These are phyloP conservation scores for Ericerus pela DNA, from an alignment of 1,140 invertebrate genomes.

Conservation along the genomic window DNA sequence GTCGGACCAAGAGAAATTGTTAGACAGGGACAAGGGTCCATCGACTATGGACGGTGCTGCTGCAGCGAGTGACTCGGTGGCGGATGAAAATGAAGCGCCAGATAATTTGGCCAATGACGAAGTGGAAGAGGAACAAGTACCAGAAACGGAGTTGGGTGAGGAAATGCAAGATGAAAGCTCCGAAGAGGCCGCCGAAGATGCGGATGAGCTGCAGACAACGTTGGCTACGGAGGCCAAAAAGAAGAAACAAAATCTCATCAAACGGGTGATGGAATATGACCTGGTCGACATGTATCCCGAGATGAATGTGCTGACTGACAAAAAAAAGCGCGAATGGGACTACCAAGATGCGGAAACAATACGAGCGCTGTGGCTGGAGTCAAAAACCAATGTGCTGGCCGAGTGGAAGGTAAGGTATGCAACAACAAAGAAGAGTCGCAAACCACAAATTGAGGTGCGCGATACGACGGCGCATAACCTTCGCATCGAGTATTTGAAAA, in stretches of 20 bases:
- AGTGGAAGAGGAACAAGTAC: no score
- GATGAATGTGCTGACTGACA: not conserved
- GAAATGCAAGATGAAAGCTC: not conserved
- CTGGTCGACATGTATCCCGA: not conserved
- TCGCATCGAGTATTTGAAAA: not conserved
- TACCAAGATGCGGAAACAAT: constrained; percentile 2
- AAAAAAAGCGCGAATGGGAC: constrained; percentile 1
- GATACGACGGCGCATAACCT: not conserved
- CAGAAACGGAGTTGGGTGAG: no score
- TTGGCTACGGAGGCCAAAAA: not conserved
- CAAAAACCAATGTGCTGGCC: not conserved
- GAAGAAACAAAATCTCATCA: not conserved
- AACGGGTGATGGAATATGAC: not conserved
- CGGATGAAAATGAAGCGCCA: no score
- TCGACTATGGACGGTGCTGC: no score
- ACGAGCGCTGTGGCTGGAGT: not conserved
- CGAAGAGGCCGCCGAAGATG: not conserved
- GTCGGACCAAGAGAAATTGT: no score
- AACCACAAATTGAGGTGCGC: not conserved
- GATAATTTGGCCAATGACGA: no score
- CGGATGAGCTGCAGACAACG: not conserved
- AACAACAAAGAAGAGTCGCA: not conserved
- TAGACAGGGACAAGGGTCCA: no score
- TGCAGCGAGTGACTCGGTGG: no score
- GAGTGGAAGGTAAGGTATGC: constrained; percentile 1